Conservation (phyloP, 2,113 vertebrate species). For the Macroglossus sobrinus region DNA sequence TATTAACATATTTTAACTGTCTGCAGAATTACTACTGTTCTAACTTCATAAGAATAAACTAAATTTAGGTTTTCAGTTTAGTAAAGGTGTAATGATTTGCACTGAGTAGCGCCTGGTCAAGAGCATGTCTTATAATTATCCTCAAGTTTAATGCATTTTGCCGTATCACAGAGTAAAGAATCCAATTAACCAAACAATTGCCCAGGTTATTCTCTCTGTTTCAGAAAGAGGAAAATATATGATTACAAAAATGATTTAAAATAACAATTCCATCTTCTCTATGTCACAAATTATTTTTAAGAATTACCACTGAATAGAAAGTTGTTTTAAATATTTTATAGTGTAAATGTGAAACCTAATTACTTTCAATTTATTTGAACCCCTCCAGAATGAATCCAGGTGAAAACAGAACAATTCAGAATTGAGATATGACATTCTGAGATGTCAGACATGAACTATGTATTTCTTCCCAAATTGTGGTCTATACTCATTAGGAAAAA, state of each 20-base stretch:
- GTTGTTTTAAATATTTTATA: constrained; percentile 26
- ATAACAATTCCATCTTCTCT: neutral
- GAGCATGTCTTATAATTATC: neutral
- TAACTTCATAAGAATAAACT: neutral
- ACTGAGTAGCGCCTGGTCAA: neutral
- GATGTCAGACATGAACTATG: neutral
- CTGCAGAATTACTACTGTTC: neutral
- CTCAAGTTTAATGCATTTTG: constrained; percentile 12
- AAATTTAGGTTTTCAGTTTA: constrained; percentile 32
- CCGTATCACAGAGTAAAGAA: neutral
- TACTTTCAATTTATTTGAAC: constrained; percentile 42
- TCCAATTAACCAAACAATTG: constrained; percentile 10
- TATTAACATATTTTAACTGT: neutral
- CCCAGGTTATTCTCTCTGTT: neutral
- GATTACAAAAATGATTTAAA: neutral
- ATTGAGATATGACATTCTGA: neutral
- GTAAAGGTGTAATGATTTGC: neutral
- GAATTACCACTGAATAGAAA: constrained; percentile 20
- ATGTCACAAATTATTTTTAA: neutral
- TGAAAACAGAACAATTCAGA: constrained; percentile 27
- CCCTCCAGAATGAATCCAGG: neutral
- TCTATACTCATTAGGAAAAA: neutral
- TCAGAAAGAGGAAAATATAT: neutral
- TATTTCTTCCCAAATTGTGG: neutral
- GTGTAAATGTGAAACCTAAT: neutral